A percentile compares a stretch with the other conserved stretches of the same genome.
These are phyloP conservation scores for Galaxea fascicularis DNA, from an alignment of 92 coral and sea anemone species.

Conservation along the genomic window DNA sequence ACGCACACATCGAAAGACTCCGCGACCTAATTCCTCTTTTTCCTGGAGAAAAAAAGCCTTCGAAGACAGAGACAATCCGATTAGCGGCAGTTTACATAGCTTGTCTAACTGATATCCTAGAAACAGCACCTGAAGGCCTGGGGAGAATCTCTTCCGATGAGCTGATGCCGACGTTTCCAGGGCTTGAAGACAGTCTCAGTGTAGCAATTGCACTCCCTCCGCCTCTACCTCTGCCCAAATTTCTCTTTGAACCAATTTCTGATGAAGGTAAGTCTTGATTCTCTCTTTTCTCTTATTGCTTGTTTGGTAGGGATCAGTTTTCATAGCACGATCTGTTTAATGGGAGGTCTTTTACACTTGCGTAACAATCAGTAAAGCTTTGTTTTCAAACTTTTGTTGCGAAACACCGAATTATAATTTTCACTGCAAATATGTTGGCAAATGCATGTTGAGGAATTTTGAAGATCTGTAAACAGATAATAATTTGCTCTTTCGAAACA, in stretches of 20 bases:
- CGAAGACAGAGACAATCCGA: constrained; percentile 89
- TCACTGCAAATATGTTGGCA: constrained; percentile 12
- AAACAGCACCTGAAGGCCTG: constrained; percentile 62
- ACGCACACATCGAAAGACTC: constrained; percentile 79
- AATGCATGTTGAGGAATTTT: constrained; percentile 4
- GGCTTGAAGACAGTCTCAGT: constrained; percentile 51
- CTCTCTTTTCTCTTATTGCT: constrained; percentile 15
- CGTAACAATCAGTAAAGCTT: neutral
- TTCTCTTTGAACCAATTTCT: constrained; percentile 54
- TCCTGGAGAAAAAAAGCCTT: constrained; percentile 90
- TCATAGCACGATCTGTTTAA: constrained; percentile 12
- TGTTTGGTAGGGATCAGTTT: constrained; percentile 21
- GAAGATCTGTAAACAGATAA: constrained; percentile 18
- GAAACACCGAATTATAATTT: neutral
- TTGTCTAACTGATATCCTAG: constrained; percentile 81
- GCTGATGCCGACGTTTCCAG: constrained; percentile 26
- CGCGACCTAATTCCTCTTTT: constrained; percentile 86
- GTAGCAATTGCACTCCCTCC: constrained; percentile 52
- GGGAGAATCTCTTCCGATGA: constrained; percentile 29
- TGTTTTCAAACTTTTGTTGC: neutral
- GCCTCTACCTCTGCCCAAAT: constrained; percentile 11
- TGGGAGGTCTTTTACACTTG: constrained; percentile 46
- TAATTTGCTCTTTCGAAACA: constrained; percentile 12
- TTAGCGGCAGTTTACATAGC: constrained; percentile 88
- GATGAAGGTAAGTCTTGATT: constrained; percentile 61